These are phyloP conservation scores for Meda fulgida DNA, from an alignment of 2,797 vertebrate species.

Conservation along the genomic window DNA sequence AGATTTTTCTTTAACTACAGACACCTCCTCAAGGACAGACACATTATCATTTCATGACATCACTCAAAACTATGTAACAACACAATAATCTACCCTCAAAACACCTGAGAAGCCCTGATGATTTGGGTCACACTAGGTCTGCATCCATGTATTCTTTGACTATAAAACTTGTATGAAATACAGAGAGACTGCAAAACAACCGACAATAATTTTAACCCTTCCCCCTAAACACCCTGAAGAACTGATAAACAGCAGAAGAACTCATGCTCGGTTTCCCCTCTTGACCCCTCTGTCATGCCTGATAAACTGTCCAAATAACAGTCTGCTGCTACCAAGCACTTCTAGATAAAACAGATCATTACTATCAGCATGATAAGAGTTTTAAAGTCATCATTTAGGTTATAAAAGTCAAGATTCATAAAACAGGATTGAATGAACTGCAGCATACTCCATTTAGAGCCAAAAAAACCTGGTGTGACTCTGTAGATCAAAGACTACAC, in stretches of 20 bases:
- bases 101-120: background rate
- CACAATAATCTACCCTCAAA: background rate
- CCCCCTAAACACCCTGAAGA: conserved; percentile 7
- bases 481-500: background rate
- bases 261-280: background rate
- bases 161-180: background rate
- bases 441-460: background rate
- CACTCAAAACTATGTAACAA: background rate
- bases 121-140: background rate
- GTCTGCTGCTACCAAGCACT: conserved; percentile 1
- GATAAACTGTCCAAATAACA: conserved; percentile 7
- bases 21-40: background rate
- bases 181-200: background rate
- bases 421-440: background rate
- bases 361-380: background rate
- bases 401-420: background rate
- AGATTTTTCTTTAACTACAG: conserved; percentile 17
- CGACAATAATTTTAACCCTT: conserved; percentile 25
- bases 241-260: conserved; percentile 38
- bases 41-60: conserved; percentile 2
- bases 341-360: conserved; percentile 17
- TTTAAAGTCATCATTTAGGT: background rate
- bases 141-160: background rate
- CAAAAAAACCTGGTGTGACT: background rate
- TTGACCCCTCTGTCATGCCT: conserved; percentile 9